A percentile compares a stretch with the other conserved stretches of the same genome.
phyloP scores from a whole-genome alignment of 2,888 invertebrate genomes.

The Julus scanicus region DNA sequence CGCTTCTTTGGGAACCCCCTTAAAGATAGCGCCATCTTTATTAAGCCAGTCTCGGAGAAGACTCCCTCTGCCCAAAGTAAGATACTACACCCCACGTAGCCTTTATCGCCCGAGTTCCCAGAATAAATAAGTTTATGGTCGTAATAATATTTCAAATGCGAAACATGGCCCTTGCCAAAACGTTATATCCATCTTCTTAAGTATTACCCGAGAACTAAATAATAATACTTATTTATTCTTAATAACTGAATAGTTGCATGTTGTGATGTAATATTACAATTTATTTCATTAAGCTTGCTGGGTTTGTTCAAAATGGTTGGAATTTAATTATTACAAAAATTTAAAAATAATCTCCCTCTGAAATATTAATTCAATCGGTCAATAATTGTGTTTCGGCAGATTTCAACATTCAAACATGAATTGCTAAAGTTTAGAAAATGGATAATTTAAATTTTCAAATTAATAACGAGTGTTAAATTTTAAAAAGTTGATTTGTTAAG shows the following conservation, averaged over 20 bases:
- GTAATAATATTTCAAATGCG: not conserved
- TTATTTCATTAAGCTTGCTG: not conserved
- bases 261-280: not conserved
- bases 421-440: too few species aligned
- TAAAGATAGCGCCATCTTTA: not conserved
- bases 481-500: too few species aligned
- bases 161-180: not conserved
- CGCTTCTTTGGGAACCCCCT: not conserved
- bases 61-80: not conserved
- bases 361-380: too few species aligned
- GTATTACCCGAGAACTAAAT: not conserved
- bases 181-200: not conserved
- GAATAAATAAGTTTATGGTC: not conserved
- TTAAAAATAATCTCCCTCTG: too few species aligned
- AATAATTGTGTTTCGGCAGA: too few species aligned
- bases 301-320: not conserved
- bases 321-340: not conserved
- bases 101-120: not conserved
- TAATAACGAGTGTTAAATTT: too few species aligned
- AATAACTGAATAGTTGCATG: not conserved
- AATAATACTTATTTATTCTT: conserved; percentile 6
- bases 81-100: not conserved
- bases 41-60: not conserved
- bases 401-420: too few species aligned
- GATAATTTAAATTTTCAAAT: too few species aligned